Conservation (phyloP, 2,797 vertebrate genomes). For the Clarias fuscus region DNA sequence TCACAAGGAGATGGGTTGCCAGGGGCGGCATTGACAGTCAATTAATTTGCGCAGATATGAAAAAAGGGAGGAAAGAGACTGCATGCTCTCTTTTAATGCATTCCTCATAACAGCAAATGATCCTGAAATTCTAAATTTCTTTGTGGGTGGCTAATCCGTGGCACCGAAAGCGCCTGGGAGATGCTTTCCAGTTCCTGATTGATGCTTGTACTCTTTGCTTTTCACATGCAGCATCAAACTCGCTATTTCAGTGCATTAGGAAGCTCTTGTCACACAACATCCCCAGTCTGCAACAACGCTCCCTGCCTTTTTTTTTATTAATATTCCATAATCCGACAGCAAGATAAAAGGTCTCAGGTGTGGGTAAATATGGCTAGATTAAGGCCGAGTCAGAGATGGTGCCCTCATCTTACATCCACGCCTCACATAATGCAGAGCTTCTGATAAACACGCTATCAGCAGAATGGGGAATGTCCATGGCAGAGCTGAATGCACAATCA, state of each 20-base stretch:
- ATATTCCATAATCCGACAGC: conserved; percentile 66
- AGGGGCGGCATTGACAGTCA: conserved; percentile 59
- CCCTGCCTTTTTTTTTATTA: conserved; percentile 68
- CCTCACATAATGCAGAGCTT: conserved; percentile 37
- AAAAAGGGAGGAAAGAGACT: conserved; percentile 28
- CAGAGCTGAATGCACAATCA: conserved; percentile 75
- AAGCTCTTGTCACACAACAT: conserved; percentile 62
- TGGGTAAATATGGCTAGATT: conserved; percentile 70
- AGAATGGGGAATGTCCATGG: conserved; percentile 63
- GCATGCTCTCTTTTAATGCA: conserved; percentile 46
- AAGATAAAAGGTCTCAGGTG: conserved; percentile 63
- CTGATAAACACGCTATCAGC: conserved; percentile 76
- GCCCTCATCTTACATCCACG: conserved; percentile 41
- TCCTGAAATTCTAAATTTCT: conserved; percentile 59
- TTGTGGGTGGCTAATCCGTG: conserved; percentile 72
- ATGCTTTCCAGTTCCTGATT: conserved; percentile 69
- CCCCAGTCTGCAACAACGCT: conserved; percentile 61
- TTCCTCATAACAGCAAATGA: conserved; percentile 59
- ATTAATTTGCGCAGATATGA: conserved; percentile 60
- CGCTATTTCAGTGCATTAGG: conserved; percentile 67
- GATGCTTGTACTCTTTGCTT: conserved; percentile 64
- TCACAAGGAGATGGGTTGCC: conserved; percentile 22
- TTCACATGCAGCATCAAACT: conserved; percentile 67
- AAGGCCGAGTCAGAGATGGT: conserved; percentile 52
- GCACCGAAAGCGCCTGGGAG: conserved; percentile 56